Base-by-base conservation (phyloP, 2,888 invertebrate species). In the Loripinus fragilis region DNA sequence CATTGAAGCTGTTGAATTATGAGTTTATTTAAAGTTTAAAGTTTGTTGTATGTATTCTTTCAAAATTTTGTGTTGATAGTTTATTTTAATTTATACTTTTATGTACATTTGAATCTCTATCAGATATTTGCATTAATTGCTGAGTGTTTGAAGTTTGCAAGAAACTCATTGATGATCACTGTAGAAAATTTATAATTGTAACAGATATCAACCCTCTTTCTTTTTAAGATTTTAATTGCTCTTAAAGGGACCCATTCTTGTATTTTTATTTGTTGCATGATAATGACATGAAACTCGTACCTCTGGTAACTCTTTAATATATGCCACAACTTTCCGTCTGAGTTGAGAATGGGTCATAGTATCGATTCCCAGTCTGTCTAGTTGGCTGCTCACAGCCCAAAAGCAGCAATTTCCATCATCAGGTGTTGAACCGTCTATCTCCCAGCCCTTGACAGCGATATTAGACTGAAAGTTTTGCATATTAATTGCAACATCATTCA, bases 321-420 rank as follows among this genome's bases (percentile, higher is more conserved):
- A 64, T 17, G 71, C 38, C 3, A 78, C 73, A 0, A 78, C 68
- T 52, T 28, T 50, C 28, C 64, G 20, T 55, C 78, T 69, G 1
- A 81, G 70, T 28, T 78, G 55, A 3, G 20, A 60, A 45, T 78
- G 81, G 35, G 71, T 74, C 12, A 28, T 8, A 30, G 0, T 17
- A 1, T 45, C 35, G 15, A 35, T 35, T 3, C 48, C 33, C 8
- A 64, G 20, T 28, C 65, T 60, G 23, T 76, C 76, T 25, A 76
- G 66, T 50, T 82, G 76, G 55, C 76, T 76, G 71, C 55, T 55
- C 1, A 82, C 41, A 2, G 78, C 50, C 82, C 74, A 74, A 25
- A 78, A 81, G 48, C 28, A 78, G 38, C 81, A 82, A 50, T 78
- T 78, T 0, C 78, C 78, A 66, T 79, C 76, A n/a, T 45, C 48